Base-by-base conservation (phyloP, 1,140 invertebrate genomes). In the Drosophila saltans region DNA sequence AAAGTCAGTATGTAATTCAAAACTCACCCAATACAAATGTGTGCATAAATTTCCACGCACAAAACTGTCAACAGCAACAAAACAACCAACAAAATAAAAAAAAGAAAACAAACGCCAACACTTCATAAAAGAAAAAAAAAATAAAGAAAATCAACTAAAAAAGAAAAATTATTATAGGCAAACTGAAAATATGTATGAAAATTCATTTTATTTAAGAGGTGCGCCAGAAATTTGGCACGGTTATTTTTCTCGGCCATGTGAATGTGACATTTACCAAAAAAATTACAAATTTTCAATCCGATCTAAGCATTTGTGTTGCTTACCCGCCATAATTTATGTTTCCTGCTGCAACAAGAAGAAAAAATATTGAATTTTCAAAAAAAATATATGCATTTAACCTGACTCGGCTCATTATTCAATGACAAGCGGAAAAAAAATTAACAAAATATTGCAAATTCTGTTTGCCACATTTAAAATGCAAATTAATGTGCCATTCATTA, bases 401-500 rank as follows among this genome's bases (percentile, higher is more conserved):
- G 66, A 52, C 63, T 65, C 67, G 63, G 55, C 76, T 79, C 76
- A 79, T 79, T 79, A 79, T 79, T 79, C 76, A 79, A 75, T 79
- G 76, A 75, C 76, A 79, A 72, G 65, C 61, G 57, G 45, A 65
- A 63, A 57, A 26, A 43, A 26, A 52, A 48, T 48, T 16, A 16
- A 16, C 16, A 16, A 64, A 60, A 33, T 61, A 52, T 52, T 28
- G 41, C 10, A 58, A 58, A 43, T 41, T 64, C 16, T 16, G 16
- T 72, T 65, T 30, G 60, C 33, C 52, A 61, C 59, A 82, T 82
- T 74, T 69, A 75, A 45, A 82, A 82, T 82, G 80, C 80, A 82
- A 82, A 82, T 82, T 82, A 82, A 82, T 80, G 72, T 78, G 80
- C 79, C 80, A 80, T 77, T 82, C 79, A 78, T 74, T 77, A 74